Evolutionary conservation across 2,888 invertebrate genomes (phyloP).

Genomic region (Sceliomorpha sp.): DNA sequence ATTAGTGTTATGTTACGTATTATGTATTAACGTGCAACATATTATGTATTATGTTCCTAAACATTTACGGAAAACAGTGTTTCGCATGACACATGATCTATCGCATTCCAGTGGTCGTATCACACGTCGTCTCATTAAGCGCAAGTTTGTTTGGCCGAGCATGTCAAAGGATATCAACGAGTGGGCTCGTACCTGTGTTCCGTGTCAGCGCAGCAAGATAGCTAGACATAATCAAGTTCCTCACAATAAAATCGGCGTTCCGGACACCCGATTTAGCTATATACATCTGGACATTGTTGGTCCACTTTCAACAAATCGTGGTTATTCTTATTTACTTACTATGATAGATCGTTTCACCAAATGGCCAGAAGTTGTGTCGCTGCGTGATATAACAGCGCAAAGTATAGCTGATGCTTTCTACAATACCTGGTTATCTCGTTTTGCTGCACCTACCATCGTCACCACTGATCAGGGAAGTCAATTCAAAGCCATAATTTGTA

Average conservation of each 20-base stretch:
- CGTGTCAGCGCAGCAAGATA: too few species aligned
- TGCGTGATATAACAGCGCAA: slow-evolving; percentile 25
- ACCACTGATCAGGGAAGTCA: slow-evolving; percentile 70
- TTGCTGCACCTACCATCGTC: slow-evolving; percentile 71
- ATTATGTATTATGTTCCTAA: too few species aligned
- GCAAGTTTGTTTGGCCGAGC: background rate
- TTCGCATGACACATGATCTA: too few species aligned
- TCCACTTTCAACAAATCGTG: slow-evolving; percentile 68
- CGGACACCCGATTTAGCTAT: too few species aligned
- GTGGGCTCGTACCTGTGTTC: too few species aligned
- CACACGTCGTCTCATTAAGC: slow-evolving; percentile 56
- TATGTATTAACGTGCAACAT: background rate
- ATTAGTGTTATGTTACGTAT: background rate
- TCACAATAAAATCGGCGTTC: too few species aligned
- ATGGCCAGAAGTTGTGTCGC: slow-evolving; percentile 41
- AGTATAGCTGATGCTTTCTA: slow-evolving; percentile 59
- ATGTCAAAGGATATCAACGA: too few species aligned
- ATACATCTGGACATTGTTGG: slow-evolving; percentile 75
- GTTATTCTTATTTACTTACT: slow-evolving; percentile 70
- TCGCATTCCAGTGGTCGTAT: slow-evolving; percentile 42
- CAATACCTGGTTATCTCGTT: slow-evolving; percentile 75
- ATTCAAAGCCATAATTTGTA: slow-evolving; percentile 57
- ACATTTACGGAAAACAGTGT: too few species aligned
- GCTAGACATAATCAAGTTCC: too few species aligned
- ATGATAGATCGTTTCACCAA: slow-evolving; percentile 64